phyloP scores from a whole-genome alignment of 2,113 vertebrate genomes.

The Alethe diademata region DNA sequence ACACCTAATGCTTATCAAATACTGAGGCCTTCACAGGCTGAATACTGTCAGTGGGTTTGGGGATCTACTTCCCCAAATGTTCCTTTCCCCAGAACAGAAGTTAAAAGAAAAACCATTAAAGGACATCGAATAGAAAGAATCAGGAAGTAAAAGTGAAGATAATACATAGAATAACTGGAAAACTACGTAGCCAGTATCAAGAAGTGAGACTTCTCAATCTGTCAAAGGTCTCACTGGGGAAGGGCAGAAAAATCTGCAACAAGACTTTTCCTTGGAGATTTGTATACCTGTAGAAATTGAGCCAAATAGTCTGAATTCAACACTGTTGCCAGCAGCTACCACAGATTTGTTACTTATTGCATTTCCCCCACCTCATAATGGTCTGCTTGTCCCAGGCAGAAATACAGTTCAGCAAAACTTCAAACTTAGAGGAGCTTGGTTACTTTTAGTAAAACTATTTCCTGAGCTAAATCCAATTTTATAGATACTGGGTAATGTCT shows the following conservation, averaged over 20 bases:
- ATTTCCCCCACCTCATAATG: background rate
- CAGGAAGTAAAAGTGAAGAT: background rate
- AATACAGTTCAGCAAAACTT: background rate
- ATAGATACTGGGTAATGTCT: background rate
- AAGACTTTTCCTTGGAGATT: background rate
- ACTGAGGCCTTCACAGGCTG: background rate
- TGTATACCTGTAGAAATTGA: background rate
- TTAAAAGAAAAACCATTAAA: background rate
- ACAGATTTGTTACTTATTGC: background rate
- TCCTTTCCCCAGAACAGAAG: background rate
- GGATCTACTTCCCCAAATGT: background rate
- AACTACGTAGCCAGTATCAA: background rate
- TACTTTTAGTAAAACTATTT: background rate
- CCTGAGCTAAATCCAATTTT: background rate
- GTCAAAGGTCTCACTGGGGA: background rate
- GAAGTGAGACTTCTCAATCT: background rate
- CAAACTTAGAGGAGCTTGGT: background rate
- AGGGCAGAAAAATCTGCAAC: background rate
- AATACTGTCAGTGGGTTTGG: background rate
- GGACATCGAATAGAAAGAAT: background rate
- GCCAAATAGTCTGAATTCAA: slow-evolving; percentile 8
- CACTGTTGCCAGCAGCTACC: background rate
- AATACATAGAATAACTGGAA: background rate
- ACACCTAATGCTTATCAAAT: background rate
- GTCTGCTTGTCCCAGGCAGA: background rate